Base-by-base conservation (phyloP, 2,797 vertebrate species). In the Pterois miles region DNA sequence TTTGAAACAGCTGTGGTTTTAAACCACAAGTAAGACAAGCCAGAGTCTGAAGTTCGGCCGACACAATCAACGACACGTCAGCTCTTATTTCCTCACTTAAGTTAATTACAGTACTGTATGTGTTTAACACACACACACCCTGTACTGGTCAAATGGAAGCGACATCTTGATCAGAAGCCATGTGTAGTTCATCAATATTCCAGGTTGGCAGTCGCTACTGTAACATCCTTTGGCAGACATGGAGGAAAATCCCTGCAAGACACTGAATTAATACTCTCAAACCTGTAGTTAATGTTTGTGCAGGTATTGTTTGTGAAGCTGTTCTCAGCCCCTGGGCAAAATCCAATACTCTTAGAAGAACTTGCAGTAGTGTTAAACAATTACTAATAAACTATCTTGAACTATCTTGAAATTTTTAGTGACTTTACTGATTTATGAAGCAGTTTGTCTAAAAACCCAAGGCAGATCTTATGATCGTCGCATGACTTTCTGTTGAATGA, bases 1-100 rank as follows among this genome's bases (percentile, higher is more conserved):
- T 78, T 66, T 71, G 34, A 84, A 79, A 63, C 36, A 9, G 29
- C 25, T 76, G 43, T 62, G 25, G 56, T 84, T 80, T 73, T 53
- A 54, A 82, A 54, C 60, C 34, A 33, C 31, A 33, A 65, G 56
- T 31, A 46, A 80, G n/a, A 80, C 40, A 43, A 46, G 18, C 25
- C 1, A 40, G 22, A 69, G 33, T 27, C 22, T 73, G 75, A 58
- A 58, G 33, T 59, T 65, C 34, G 9, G 2, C 48, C 48, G 6
- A 48, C 62, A 50, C 59, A 65, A 59, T 78, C 60, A 66, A 10
- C 11, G 5, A 64, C 53, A 11, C 1, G 34, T 63, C 65, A 48
- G 56, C 53, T 80, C 58, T 27, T 50, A 71, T 77, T 58, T 48
- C 27, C 10, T 70, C 22, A 22, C 14, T 57, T 10, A 33, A 58